These are phyloP conservation scores for Oryzias javanicus DNA, from an alignment of 2,113 vertebrate species.

Conservation along the genomic window DNA sequence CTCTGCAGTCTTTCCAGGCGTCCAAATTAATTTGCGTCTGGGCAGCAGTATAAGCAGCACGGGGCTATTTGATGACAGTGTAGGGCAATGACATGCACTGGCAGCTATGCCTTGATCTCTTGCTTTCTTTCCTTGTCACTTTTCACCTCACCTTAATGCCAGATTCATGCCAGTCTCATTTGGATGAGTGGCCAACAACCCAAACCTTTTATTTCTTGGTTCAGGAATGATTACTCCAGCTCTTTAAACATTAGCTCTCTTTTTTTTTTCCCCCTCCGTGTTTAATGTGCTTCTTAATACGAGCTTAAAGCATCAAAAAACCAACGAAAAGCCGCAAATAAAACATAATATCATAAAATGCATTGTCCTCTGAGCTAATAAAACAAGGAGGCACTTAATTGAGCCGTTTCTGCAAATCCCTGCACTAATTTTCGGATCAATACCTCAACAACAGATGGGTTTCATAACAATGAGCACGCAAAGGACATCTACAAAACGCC, in stretches of 20 bases:
- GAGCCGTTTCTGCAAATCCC: constrained; percentile 49
- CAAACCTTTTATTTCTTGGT: constrained; percentile 22
- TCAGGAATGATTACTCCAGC: constrained; percentile 20
- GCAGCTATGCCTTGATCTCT: constrained; percentile 68
- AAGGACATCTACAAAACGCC: constrained; percentile 75
- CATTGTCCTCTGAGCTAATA: constrained; percentile 44
- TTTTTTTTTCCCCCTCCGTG: constrained; percentile 15
- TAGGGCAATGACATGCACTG: constrained; percentile 71
- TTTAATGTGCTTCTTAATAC: constrained; percentile 30
- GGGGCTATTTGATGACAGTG: constrained; percentile 68
- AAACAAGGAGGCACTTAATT: constrained; percentile 26
- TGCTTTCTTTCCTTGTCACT: constrained; percentile 64
- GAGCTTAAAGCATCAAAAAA: constrained; percentile 39
- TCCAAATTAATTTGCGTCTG: constrained; percentile 78
- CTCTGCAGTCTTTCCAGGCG: constrained; percentile 65
- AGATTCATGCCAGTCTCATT: constrained; percentile 51
- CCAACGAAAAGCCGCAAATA: constrained; percentile 3
- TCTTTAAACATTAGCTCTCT: neutral
- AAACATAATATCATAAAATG: constrained; percentile 7
- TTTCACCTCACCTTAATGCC: constrained; percentile 61
- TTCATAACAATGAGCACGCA: constrained; percentile 61
- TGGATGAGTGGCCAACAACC: constrained; percentile 55
- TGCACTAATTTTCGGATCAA: constrained; percentile 59
- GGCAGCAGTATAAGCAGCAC: constrained; percentile 65
- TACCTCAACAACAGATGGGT: constrained; percentile 58